Base-by-base conservation (phyloP, 2,797 vertebrate species). In the Ceryle rudis region DNA sequence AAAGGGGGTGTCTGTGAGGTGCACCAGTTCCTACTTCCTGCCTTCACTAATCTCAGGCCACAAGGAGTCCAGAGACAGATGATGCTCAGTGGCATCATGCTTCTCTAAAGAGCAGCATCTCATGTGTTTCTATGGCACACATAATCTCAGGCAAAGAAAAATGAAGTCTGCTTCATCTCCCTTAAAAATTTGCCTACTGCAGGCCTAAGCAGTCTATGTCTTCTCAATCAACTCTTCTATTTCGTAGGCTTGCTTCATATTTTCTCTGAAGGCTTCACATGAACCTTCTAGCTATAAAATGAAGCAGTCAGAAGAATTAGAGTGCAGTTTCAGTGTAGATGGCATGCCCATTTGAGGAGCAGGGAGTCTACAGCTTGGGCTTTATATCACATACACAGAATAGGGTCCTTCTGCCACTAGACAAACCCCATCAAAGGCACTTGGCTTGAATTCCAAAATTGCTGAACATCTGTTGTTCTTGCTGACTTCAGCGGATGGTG, bases 381-480 rank as follows among this genome's bases (percentile, higher is more conserved):
- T 79, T 93, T 83, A 41, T 82, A 78, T 65, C 10, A 17, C 13
- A 67, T n/a, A 29, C 5, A 28, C 20, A 33, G 81, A 92, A 77
- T 4, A 80, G 23, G 62, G 61, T 85, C 28, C n/a, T 91, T 91
- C 67, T 86, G 47, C 73, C 78, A 52, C 80, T 55, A 93, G 47
- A 71, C 22, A 51, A 86, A 57, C 7, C 18, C 31, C 67, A 93
- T 49, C 10, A 81, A 93, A 86, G 9, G 13, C 73, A 89, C 47
- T 91, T 91, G 62, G 73, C 47, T 79, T 60, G 80, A 73, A 77
- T 96, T 95, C 80, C 82, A 77, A 57, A 77, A 47, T 72, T 70
- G 62, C n/a, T 64, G 70, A 93, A 94, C 80, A 77, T 91, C 54
- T 91, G 91, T 64, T 89, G 31, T 73, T 94, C 89, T 86, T 92